Base-by-base conservation (phyloP, 2,797 vertebrate genomes). In the Hephaestus fuliginosus region DNA sequence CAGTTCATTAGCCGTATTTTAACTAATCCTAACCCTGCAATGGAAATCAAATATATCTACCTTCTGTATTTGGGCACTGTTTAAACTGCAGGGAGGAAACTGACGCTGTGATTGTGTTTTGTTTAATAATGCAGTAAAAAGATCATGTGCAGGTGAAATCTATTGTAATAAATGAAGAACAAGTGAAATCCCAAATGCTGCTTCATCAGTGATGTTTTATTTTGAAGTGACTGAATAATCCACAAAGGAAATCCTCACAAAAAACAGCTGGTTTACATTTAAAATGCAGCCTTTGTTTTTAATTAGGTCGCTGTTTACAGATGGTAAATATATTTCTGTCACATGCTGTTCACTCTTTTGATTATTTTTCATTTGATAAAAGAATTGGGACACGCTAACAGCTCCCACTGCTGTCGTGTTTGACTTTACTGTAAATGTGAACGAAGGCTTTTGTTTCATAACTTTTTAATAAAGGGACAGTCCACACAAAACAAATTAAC, bases 401-500 rank as follows among this genome's bases (percentile, higher is more conserved):
- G 44, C 52, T 61, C 66, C n/a, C 11, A 1, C 39, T 39, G 30
- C 1, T 57, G 64, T 55, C 14, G 0, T 56, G 22, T 75, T 48
- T 49, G 55, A 55, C 52, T 65, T 76, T 2, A 56, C 11, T 58
- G 44, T 78, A 30, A 64, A 69, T 64, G 51, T 82, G 51, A 72
- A 71, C 18, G 1, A 53, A 28, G 66, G 46, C 48, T 61, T 12
- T 49, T 81, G 44, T 28, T 63, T 51, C 33, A 56, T 80, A 80
- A 74, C 58, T 41, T 43, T 65, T 71, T 62, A 76, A 84, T 84
- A 84, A 76, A 84, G 82, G 68, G 67, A 58, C 36, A 65, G 68
- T 80, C 77, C 68, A 60, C 68, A 60, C 74, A 30, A 70, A 67
- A 48, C 64, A 4, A 25, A 57, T 14, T 25, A n/a, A 53, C 53